Evolutionary conservation across 1,140 invertebrate species (phyloP).

Genomic region (Hydropsyche tenuis): DNA sequence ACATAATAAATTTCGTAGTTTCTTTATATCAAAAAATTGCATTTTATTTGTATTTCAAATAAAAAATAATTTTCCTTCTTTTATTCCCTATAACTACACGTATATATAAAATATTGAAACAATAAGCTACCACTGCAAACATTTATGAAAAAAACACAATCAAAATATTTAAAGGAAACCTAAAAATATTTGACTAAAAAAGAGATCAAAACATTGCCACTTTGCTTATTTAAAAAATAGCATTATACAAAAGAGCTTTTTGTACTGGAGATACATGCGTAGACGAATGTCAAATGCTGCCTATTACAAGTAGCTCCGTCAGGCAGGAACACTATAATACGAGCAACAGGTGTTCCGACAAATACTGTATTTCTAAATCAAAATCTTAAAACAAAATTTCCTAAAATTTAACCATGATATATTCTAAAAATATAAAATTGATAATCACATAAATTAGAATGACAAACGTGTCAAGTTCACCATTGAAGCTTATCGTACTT

Average conservation of each 20-base stretch:
- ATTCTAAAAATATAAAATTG: conserved; percentile 42
- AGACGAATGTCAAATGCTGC: conserved; percentile 44
- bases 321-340: conserved; percentile 38
- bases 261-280: conserved; percentile 44
- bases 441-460: conserved; percentile 47
- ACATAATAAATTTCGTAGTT: conserved; percentile 54
- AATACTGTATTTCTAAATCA: conserved; percentile 44
- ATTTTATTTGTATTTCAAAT: conserved; percentile 59
- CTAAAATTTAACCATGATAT: conserved; percentile 43
- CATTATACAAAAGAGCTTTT: conserved; percentile 45
- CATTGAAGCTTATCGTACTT: conserved; percentile 30
- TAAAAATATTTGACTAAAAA: conserved; percentile 72
- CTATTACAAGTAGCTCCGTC: conserved; percentile 38
- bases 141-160: conserved; percentile 54
- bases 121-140: conserved; percentile 55
- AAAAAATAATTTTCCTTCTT: conserved; percentile 62
- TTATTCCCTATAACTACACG: conserved; percentile 61
- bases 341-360: conserved; percentile 28
- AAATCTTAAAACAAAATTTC: conserved; percentile 45
- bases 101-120: conserved; percentile 52
- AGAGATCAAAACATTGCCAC: conserved; percentile 80
- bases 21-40: conserved; percentile 62
- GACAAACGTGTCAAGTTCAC: conserved; percentile 39
- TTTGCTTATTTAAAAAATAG: conserved; percentile 49
- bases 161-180: conserved; percentile 55